A percentile compares a stretch with the other conserved stretches of the same genome.
Conservation (phyloP, 2,113 vertebrate genomes). For the Pluvianellus socialis region DNA sequence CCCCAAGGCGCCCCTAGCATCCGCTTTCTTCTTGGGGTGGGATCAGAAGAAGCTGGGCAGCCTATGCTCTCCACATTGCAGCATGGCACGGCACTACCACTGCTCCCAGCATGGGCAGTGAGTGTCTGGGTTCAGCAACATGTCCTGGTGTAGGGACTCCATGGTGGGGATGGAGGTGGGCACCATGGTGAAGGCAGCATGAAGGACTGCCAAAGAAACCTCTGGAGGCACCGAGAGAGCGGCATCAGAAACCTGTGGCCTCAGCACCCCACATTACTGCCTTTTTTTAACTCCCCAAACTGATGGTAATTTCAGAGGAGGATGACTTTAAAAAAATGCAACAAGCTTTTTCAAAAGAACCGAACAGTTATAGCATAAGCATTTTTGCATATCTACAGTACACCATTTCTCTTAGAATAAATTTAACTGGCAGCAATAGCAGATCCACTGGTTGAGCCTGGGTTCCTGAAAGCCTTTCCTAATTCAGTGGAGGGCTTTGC, state of each 20-base stretch:
- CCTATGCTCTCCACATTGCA: accelerated
- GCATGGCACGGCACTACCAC: too few relatives aligned
- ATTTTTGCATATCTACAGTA: not conserved
- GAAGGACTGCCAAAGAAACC: not conserved
- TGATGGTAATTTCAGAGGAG: not conserved
- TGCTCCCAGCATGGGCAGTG: accelerated
- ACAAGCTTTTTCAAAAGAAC: not conserved
- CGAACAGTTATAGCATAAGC: not conserved
- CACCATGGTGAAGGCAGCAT: not conserved
- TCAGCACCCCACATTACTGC: not conserved
- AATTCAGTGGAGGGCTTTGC: not conserved
- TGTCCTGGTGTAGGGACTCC: not conserved
- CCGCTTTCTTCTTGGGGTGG: accelerated
- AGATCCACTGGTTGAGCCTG: not conserved
- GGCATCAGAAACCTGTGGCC: not conserved
- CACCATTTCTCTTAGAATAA: not conserved
- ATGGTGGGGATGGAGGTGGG: not conserved
- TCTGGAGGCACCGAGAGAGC: not conserved
- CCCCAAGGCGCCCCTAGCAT: too few relatives aligned
- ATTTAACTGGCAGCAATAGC: not conserved
- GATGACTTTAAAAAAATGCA: not conserved
- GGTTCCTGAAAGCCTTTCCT: not conserved
- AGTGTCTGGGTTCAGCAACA: not conserved
- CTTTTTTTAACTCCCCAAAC: not conserved
- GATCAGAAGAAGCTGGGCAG: not conserved